Conservation (phyloP, 2,797 vertebrate species). For the Sebastes diploproa region DNA sequence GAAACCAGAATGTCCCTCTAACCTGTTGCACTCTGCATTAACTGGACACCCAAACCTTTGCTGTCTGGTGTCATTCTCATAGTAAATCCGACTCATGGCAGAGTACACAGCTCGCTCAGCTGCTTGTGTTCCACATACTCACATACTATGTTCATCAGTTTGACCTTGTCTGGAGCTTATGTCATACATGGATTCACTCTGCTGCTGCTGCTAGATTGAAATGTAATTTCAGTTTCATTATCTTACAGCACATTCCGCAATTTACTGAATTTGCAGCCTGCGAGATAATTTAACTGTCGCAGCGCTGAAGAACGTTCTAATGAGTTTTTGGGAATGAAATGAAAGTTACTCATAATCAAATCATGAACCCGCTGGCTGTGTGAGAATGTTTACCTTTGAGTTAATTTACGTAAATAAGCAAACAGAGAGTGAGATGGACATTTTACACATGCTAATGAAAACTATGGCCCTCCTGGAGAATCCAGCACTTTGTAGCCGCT, state of each 20-base stretch:
- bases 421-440: background rate
- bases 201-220: slow-evolving; percentile 37
- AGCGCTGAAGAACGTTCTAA: background rate
- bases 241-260: slow-evolving; percentile 31
- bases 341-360: slow-evolving; percentile 42
- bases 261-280: slow-evolving; percentile 10
- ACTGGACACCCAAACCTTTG: background rate
- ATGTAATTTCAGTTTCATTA: slow-evolving; percentile 60
- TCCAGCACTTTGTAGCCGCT: background rate
- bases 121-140: background rate
- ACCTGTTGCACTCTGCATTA: background rate
- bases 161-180: slow-evolving; percentile 46
- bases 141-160: slow-evolving; percentile 19
- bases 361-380: slow-evolving; percentile 6
- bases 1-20: background rate
- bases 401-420: slow-evolving; percentile 18
- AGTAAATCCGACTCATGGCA: background rate
- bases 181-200: slow-evolving; percentile 36
- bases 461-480: background rate
- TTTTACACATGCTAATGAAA: background rate
- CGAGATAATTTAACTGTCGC: slow-evolving; percentile 37
- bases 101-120: background rate
- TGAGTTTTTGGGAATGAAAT: slow-evolving; percentile 29
- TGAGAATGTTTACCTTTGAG: slow-evolving; percentile 22
- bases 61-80: background rate